Evolutionary conservation across 1,140 invertebrate species (phyloP).

Genomic region (Hycleus phaleratus): DNA sequence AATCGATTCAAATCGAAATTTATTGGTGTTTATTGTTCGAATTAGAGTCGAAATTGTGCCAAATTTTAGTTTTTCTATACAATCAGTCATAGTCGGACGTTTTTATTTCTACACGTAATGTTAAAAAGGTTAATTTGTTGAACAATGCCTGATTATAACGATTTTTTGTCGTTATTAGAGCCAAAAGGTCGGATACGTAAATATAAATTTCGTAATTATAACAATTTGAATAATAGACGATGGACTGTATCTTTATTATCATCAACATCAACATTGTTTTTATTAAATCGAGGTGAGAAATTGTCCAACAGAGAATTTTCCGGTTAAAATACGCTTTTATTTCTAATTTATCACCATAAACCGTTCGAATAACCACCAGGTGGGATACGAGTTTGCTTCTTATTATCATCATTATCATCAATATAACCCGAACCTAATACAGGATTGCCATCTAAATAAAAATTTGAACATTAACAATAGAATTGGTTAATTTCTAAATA

Average conservation of each 20-base stretch:
- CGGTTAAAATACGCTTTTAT: too few species aligned
- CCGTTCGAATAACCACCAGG: slow-evolving; percentile 46
- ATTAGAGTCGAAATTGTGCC: background rate
- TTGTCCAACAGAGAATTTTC: too few species aligned
- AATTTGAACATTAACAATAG: too few species aligned
- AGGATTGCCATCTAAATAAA: slow-evolving; percentile 46
- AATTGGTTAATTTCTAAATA: too few species aligned
- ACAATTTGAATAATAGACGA: slow-evolving; percentile 8
- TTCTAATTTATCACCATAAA: slow-evolving; percentile 38
- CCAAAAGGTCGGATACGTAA: slow-evolving; percentile 22
- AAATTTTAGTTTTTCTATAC: background rate
- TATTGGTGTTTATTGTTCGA: background rate
- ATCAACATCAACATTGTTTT: slow-evolving; percentile 5
- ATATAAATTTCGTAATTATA: slow-evolving; percentile 22
- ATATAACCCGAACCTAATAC: slow-evolving; percentile 45
- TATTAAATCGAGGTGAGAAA: slow-evolving; percentile 16
- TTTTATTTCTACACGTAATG: background rate
- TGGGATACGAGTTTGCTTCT: slow-evolving; percentile 17
- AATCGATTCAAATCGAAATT: too few species aligned
- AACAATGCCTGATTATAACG: slow-evolving; percentile 24
- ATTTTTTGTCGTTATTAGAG: slow-evolving; percentile 4
- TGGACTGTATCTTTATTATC: slow-evolving; percentile 27
- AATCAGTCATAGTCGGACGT: background rate
- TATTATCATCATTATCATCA: slow-evolving; percentile 4
- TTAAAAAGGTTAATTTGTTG: slow-evolving; percentile 1